Conservation (phyloP, 2,113 vertebrate genomes). For the Sterrhoptilus dennistouni region DNA sequence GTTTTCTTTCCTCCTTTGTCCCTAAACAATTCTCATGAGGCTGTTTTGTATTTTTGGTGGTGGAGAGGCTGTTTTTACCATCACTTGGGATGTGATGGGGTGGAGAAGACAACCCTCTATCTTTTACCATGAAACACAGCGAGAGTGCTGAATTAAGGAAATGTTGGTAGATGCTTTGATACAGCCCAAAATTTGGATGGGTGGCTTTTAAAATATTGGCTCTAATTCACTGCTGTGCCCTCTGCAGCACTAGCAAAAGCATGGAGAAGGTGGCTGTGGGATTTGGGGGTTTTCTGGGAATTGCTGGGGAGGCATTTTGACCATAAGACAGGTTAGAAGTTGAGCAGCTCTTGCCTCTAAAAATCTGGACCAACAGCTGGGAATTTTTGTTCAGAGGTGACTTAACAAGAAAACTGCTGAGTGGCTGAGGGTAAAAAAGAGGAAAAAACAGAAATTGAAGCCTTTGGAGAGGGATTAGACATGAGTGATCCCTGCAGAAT, state of each 20-base stretch:
- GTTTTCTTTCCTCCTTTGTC: background rate
- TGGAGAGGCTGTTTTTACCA: background rate
- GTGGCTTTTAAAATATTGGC: background rate
- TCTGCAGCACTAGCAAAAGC: background rate
- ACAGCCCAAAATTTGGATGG: background rate
- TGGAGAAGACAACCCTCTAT: background rate
- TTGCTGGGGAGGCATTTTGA: background rate
- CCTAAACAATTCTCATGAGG: background rate
- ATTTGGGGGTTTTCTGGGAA: background rate
- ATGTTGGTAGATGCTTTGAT: background rate
- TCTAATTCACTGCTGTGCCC: background rate
- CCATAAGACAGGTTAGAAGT: background rate
- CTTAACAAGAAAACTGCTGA: background rate
- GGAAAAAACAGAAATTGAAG: background rate
- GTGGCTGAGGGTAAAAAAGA: too few relatives aligned
- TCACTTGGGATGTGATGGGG: background rate
- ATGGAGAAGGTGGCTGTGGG: background rate
- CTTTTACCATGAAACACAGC: background rate
- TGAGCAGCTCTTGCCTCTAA: background rate
- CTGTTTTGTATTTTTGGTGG: background rate
- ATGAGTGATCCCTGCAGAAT: background rate
- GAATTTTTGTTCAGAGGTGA: background rate
- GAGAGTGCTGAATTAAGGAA: background rate
- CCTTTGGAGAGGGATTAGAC: too few relatives aligned
- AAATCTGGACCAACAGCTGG: background rate